Evolutionary conservation across 2,888 invertebrate genomes (phyloP), one percentile per base, ranked within the genome.

Genomic region (Onthophagus sagittarius): DNA sequence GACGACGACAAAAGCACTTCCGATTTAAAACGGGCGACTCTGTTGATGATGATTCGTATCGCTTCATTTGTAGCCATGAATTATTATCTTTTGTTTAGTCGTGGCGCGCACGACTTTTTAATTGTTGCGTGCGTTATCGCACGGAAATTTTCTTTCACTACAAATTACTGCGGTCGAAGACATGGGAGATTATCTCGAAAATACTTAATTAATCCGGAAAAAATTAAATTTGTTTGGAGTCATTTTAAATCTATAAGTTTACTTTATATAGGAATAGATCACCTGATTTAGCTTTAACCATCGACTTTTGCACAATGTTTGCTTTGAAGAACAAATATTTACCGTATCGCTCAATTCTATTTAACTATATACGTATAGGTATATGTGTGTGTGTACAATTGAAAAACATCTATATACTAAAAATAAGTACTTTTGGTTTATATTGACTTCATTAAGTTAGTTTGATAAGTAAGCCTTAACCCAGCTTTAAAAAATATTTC

Each of bases 31-130:
- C 7, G 13, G 14, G 15, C 63, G 63, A 15, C 63, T 6, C 63
- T n/a, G 63, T 14, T 7, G 15, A 63, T 63, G 15, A 7, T 63
- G 14, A 63, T 15, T 5, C 63, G 15, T n/a, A 63, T 15, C 39
- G 75, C 77, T 78, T 78, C 75, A 77, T 77, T 74, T 69, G 62
- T 70, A 71, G 72, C 75, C 72, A 71, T 75, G 75, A 75, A 75
- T 75, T 75, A 69, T 74, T 75, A 75, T 75, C 75, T 71, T 69
- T 75, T 75, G 75, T 75, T 75, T 75, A 23, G 75, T 71, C 71
- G 73, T 72, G 64, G 71, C 69, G 63, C 73, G 15, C 11, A 64
- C 23, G 23, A 31, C 71, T 75, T 75, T 75, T 71, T 73, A 75
- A 73, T 73, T 73, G 32, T 72, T 65, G 23, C 33, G 15, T 31